These are phyloP conservation scores for Zoanthus gigantus DNA, from an alignment of 92 coral and sea anemone species.

Conservation along the genomic window DNA sequence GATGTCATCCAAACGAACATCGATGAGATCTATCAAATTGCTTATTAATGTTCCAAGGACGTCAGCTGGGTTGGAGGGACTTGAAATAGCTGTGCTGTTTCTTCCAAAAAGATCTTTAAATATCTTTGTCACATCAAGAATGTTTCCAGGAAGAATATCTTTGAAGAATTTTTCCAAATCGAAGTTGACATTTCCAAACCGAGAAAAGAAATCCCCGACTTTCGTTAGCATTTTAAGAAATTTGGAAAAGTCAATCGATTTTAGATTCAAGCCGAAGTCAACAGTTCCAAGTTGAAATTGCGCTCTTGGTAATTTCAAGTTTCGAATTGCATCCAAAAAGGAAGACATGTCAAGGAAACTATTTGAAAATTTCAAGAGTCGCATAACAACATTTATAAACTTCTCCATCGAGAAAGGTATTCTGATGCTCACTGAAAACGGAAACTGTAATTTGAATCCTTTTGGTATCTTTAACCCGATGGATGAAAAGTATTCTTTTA, in stretches of 20 bases:
- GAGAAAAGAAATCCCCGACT: constrained; percentile 74
- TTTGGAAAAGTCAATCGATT: constrained; percentile 62
- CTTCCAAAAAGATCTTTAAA: constrained; percentile 61
- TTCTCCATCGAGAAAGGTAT: constrained; percentile 81
- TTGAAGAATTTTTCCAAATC: constrained; percentile 78
- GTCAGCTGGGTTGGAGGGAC: constrained; percentile 62
- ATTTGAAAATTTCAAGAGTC: constrained; percentile 76
- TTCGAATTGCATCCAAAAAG: constrained; percentile 69
- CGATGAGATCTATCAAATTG: constrained; percentile 61
- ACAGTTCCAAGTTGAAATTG: constrained; percentile 64
- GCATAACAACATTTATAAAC: constrained; percentile 66
- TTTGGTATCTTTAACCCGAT: constrained; percentile 70
- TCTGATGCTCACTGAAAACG: constrained; percentile 79
- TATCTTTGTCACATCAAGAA: constrained; percentile 56
- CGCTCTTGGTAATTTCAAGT: constrained; percentile 69
- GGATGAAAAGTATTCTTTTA: constrained; percentile 80
- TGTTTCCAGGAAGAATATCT: constrained; percentile 78
- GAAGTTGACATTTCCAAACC: constrained; percentile 71
- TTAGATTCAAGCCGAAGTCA: constrained; percentile 72
- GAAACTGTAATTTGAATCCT: constrained; percentile 80
- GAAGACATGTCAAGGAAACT: constrained; percentile 82
- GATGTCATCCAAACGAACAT: constrained; percentile 70
- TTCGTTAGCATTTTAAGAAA: constrained; percentile 62
- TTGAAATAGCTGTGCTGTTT: constrained; percentile 21
- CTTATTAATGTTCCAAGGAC: constrained; percentile 74